phyloP scores from a whole-genome alignment of 2,888 invertebrate species.

The Polyploca ridens region DNA sequence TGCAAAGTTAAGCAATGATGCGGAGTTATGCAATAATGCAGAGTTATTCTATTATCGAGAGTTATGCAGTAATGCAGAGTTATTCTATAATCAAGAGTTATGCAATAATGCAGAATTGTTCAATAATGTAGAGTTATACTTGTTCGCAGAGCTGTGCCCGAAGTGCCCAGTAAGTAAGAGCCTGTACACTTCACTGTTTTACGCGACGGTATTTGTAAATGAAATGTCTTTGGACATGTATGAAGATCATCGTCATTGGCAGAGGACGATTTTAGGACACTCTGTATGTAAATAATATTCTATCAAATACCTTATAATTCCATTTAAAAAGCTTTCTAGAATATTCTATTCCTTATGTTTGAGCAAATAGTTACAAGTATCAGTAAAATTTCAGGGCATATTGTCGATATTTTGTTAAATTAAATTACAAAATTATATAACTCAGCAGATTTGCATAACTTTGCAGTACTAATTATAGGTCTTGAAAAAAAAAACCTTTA shows the following conservation, averaged over 20 bases:
- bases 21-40: too few relatives aligned
- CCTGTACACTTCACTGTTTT: conserved; percentile 49
- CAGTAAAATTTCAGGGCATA: too few relatives aligned
- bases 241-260: conserved; percentile 51
- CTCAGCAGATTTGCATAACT: not conserved
- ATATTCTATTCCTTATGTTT: too few relatives aligned
- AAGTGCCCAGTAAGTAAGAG: conserved; percentile 41
- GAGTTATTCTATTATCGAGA: too few relatives aligned
- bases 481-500: too few relatives aligned
- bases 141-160: conserved; percentile 50
- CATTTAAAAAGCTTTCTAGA: too few relatives aligned
- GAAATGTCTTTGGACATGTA: conserved; percentile 47
- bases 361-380: too few relatives aligned
- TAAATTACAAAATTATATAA: too few relatives aligned
- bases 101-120: conserved; percentile 16
- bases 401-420: too few relatives aligned
- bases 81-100: not conserved
- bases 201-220: conserved; percentile 53
- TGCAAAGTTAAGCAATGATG: too few relatives aligned
- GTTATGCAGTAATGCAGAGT: not conserved
- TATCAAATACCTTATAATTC: not conserved
- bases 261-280: conserved; percentile 53
- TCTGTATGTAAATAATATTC: conserved; percentile 46
- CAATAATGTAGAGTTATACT: conserved; percentile 15
- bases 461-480: not conserved